Base-by-base conservation (phyloP, 2,888 invertebrate species). In the Spilosoma lubricipeda region DNA sequence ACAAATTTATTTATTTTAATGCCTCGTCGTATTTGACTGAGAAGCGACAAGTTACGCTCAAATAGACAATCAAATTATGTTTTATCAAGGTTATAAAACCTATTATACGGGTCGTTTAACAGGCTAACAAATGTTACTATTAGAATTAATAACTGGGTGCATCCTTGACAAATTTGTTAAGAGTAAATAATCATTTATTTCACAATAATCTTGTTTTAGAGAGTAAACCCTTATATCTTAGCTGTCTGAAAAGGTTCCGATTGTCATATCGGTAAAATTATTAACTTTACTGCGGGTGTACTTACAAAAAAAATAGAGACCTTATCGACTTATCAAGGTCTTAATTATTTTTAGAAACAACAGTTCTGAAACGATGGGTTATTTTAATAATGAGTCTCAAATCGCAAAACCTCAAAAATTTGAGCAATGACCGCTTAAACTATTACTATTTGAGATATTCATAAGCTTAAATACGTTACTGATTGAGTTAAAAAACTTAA, bases 61-160 rank as follows among this genome's bases (percentile, higher is more conserved):
- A 30, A 30, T 63, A 30, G 63, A 63, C 63, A 63, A 18, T 63
- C 71, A 45, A 77, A 39, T 66, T 30, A 65, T 65, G 23, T 59
- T 13, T 15, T 18, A 63, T 30, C 63, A 63, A 63, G 63, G 63
- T 63, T 63, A 63, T 2, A 63, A 15, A 30, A 30, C 59, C 27
- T 27, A 63, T 30, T 63, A 15, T 18, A 13, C 63, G 27, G 7
- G 18, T 30, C 27, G 30, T 63, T 63, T 30, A 30, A 18, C 30
- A 63, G 15, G 30, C 7, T 30, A 30, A 63, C 8, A 18, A 63
- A 30, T 63, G 18, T 63, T 30, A 63, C 63, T 63, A 8, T 63
- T 30, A 30, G 18, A 30, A 63, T 63, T 30, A 4, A 3, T 59
- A 27, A 13, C 27, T 59, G 59, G n/a, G 9, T n/a, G 27, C 4